These are phyloP conservation scores for Oenanthe oenanthe DNA, from an alignment of 2,113 vertebrate genomes.

Conservation along the genomic window DNA sequence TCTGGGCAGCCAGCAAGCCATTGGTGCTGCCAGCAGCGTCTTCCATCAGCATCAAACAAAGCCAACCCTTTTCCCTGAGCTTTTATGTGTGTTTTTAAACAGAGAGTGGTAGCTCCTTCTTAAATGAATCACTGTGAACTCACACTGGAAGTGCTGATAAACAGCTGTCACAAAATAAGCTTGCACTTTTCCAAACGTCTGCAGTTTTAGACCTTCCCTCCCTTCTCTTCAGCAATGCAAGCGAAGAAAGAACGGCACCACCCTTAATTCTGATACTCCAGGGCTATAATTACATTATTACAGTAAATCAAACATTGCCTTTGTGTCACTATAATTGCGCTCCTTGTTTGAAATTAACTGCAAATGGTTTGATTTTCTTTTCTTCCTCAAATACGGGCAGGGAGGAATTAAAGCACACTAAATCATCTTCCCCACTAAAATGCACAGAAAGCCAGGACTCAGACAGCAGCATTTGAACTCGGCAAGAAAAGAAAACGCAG, in stretches of 20 bases:
- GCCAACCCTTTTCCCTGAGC: neutral
- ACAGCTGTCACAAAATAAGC: neutral
- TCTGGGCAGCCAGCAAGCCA: neutral
- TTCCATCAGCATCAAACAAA: neutral
- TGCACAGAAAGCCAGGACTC: neutral
- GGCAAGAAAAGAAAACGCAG: neutral
- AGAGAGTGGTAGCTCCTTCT: neutral
- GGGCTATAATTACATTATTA: slow-evolving; percentile 63
- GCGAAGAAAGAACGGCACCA: slow-evolving; percentile 9
- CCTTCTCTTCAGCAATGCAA: neutral
- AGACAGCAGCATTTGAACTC: neutral
- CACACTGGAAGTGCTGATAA: neutral
- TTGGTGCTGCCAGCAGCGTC: neutral
- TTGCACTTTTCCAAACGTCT: neutral
- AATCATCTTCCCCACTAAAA: slow-evolving; percentile 1
- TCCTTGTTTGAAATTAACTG: slow-evolving; percentile 61
- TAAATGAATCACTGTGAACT: neutral
- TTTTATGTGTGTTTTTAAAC: neutral
- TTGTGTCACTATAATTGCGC: slow-evolving; percentile 42
- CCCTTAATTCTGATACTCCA: slow-evolving; percentile 17
- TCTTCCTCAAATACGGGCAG: neutral
- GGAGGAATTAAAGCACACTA: slow-evolving; percentile 23
- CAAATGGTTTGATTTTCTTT: slow-evolving; percentile 45
- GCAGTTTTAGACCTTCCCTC: neutral
- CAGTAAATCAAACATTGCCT: slow-evolving; percentile 55